These are phyloP conservation scores for Dipodomys merriami DNA, from an alignment of 2,113 vertebrate species.

Conservation along the genomic window DNA sequence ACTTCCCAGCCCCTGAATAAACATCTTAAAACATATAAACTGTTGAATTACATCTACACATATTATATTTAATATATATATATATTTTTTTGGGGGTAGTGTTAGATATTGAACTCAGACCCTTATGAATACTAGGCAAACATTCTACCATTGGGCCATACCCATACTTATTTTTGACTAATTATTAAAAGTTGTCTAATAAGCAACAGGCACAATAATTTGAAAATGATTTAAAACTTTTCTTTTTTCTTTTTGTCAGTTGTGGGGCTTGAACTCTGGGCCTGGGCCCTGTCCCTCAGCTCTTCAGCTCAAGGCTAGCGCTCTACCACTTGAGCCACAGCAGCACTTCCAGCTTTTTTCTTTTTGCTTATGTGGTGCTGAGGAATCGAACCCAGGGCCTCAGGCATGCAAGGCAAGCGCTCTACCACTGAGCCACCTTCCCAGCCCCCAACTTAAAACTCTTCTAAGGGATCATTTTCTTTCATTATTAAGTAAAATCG, in stretches of 20 bases:
- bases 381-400: too few relatives aligned
- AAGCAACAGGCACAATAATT: background rate
- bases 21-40: background rate
- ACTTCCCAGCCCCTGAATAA: too few relatives aligned
- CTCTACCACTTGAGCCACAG: too few relatives aligned
- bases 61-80: background rate
- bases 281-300: too few relatives aligned
- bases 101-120: background rate
- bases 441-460: background rate
- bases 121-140: background rate
- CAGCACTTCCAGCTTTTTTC: too few relatives aligned
- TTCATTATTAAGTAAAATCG: background rate
- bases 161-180: background rate
- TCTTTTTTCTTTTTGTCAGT: background rate
- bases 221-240: background rate
- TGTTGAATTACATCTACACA: background rate
- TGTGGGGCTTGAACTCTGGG: too few relatives aligned
- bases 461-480: background rate
- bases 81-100: background rate
- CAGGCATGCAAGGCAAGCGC: too few relatives aligned
- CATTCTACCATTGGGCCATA: background rate
- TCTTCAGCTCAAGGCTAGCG: too few relatives aligned
- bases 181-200: background rate
- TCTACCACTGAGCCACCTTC: too few relatives aligned
- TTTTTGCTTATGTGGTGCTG: too few relatives aligned